Percentiles rank a stretch among this genome's conserved stretches.
Conservation (phyloP, 2,797 vertebrate genomes). For the Fundulus diaphanus region DNA sequence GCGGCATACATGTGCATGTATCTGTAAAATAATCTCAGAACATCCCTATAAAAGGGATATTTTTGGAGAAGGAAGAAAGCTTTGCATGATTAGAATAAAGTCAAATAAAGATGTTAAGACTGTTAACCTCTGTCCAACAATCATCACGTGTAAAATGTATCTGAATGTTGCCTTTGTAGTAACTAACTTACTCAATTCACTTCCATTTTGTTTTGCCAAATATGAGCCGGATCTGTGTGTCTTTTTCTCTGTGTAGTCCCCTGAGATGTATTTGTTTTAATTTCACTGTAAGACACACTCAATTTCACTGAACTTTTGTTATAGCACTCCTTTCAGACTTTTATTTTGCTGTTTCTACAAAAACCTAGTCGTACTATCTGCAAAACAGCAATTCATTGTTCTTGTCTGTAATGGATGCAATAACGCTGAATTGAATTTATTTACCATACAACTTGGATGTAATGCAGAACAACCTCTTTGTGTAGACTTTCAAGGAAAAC, state of each 20-base stretch:
- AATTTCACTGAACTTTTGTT: not conserved
- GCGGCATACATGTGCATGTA: no score
- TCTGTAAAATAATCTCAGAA: not conserved
- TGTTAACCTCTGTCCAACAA: not conserved
- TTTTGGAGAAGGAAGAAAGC: no score
- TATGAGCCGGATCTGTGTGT: not conserved
- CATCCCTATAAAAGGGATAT: not conserved
- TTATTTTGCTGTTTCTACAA: not conserved
- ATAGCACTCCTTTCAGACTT: not conserved
- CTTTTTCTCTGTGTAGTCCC: not conserved
- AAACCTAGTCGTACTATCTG: not conserved
- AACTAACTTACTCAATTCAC: not conserved
- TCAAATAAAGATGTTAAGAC: not conserved
- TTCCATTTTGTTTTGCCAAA: not conserved
- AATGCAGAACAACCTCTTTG: constrained; percentile 7
- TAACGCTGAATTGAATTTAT: constrained; percentile 14
- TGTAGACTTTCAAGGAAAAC: constrained; percentile 1
- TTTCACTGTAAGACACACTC: not conserved
- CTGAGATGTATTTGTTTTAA: not conserved
- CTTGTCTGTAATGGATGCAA: constrained; percentile 7
- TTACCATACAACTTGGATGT: not conserved
- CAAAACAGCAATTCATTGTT: constrained; percentile 11
- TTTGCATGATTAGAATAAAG: not conserved
- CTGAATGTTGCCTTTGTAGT: not conserved
- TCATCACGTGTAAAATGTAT: not conserved